Evolutionary conservation across 2,888 invertebrate genomes (phyloP).

Genomic region (Corbicula japonica): DNA sequence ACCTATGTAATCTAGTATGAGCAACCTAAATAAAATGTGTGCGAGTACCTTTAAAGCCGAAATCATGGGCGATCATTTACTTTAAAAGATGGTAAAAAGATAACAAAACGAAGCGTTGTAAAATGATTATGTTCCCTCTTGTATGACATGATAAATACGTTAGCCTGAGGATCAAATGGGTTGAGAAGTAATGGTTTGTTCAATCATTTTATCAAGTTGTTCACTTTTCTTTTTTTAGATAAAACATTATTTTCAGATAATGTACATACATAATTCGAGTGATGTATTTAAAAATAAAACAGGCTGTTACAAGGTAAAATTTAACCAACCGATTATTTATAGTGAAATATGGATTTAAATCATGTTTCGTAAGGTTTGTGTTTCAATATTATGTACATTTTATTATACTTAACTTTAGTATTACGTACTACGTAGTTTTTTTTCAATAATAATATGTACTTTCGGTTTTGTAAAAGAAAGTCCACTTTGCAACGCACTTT

Average conservation of each 20-base stretch:
- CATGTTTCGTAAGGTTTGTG: too few relatives aligned
- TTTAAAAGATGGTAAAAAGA: slow-evolving; percentile 26
- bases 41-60: slow-evolving; percentile 10
- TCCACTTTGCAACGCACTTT: too few relatives aligned
- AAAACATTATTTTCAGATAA: not conserved
- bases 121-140: slow-evolving; percentile 21
- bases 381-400: too few relatives aligned
- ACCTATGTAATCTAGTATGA: not conserved
- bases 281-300: not conserved
- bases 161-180: slow-evolving; percentile 2
- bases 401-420: too few relatives aligned
- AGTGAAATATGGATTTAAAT: too few relatives aligned
- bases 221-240: not conserved
- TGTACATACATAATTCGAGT: not conserved
- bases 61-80: slow-evolving; percentile 10
- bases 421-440: too few relatives aligned
- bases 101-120: slow-evolving; percentile 21
- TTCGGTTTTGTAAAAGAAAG: too few relatives aligned
- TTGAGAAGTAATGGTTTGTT: not conserved
- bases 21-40: not conserved
- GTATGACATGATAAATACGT: slow-evolving; percentile 19
- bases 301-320: not conserved
- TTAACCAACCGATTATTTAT: not conserved
- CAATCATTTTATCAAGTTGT: not conserved
- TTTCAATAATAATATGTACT: too few relatives aligned